These are phyloP conservation scores for Megathymus violae DNA, from an alignment of 1,140 invertebrate species.

Conservation along the genomic window DNA sequence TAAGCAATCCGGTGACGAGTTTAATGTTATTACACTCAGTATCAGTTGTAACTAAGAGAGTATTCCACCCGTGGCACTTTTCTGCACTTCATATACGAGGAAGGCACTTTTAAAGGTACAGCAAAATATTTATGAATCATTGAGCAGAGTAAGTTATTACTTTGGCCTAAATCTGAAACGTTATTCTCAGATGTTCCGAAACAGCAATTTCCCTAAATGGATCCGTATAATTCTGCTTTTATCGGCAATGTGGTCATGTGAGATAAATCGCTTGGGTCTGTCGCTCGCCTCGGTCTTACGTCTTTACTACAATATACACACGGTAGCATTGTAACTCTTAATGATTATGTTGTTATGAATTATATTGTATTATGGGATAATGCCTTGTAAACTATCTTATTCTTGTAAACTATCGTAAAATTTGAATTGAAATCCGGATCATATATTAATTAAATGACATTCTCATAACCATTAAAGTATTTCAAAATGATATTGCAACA, in stretches of 20 bases:
- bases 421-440: too few species aligned
- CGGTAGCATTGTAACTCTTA: conserved; percentile 23
- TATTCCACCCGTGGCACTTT: too few species aligned
- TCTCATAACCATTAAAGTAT: conserved; percentile 32
- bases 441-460: background rate
- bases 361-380: too few species aligned
- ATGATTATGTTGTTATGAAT: conserved; percentile 38
- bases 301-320: conserved; percentile 26
- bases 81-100: too few species aligned
- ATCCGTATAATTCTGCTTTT: conserved; percentile 7
- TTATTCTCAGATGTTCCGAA: background rate
- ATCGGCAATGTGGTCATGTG: conserved; percentile 1
- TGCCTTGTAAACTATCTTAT: too few species aligned
- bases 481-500: conserved; percentile 35
- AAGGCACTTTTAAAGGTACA: background rate
- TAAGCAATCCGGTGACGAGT: too few species aligned
- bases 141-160: background rate
- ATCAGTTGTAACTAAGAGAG: too few species aligned
- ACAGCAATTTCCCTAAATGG: conserved; percentile 23
- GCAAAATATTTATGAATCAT: background rate
- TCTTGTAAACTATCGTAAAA: too few species aligned
- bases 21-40: too few species aligned
- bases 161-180: background rate
- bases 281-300: conserved; percentile 17
- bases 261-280: conserved; percentile 25